Evolutionary conservation across 2,888 invertebrate genomes (phyloP).

Genomic region (Spisula solida): DNA sequence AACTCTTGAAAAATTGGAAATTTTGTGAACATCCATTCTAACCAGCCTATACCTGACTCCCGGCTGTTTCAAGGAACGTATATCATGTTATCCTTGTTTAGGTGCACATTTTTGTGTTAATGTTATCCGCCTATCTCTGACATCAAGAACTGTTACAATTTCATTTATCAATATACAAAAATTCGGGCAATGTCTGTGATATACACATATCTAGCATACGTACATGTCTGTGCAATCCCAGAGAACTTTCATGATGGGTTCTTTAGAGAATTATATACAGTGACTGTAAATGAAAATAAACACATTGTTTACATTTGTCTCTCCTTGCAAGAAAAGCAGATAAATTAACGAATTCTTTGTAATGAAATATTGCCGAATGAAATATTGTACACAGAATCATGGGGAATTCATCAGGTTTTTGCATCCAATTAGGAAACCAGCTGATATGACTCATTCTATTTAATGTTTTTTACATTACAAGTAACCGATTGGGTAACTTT

Average conservation of each 20-base stretch:
- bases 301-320: background rate
- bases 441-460: background rate
- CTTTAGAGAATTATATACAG: background rate
- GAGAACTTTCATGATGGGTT: background rate
- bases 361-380: background rate
- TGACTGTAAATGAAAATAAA: background rate
- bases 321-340: background rate
- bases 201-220: constrained; percentile 11
- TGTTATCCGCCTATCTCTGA: background rate
- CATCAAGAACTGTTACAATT: background rate
- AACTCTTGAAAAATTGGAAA: too few relatives aligned
- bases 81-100: too few relatives aligned
- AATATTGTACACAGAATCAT: background rate
- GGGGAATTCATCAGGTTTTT: background rate
- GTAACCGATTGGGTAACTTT: background rate
- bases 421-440: background rate
- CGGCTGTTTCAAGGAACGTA: too few relatives aligned
- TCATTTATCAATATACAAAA: constrained; percentile 20
- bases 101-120: background rate
- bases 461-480: background rate
- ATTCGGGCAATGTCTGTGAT: background rate
- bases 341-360: constrained; percentile 9
- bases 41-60: too few relatives aligned
- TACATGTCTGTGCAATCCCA: background rate
- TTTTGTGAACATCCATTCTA: too few relatives aligned